Percentiles rank a stretch among this genome's conserved stretches.
Evolutionary conservation across 2,888 invertebrate genomes (phyloP).

Genomic region (Cephus rjabovi): DNA sequence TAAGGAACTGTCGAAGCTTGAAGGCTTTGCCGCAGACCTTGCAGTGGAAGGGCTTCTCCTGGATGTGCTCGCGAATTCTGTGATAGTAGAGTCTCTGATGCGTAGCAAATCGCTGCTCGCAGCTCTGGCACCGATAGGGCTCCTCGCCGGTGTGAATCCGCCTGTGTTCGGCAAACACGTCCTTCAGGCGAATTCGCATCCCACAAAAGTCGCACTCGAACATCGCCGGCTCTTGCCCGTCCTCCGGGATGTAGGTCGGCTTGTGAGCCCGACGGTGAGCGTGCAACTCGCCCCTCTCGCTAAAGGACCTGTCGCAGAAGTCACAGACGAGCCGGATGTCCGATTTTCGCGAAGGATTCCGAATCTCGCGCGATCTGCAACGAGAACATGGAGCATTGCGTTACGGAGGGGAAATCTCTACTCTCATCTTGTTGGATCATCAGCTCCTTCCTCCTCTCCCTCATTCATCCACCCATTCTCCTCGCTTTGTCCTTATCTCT

Average conservation of each 20-base stretch:
- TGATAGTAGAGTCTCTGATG: conserved; percentile 67
- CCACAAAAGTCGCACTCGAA: conserved; percentile 30
- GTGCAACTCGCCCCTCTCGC: conserved; percentile 66
- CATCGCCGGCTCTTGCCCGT: conserved; percentile 32
- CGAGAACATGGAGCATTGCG: no score
- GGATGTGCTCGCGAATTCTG: conserved; percentile 63
- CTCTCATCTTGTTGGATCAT: no score
- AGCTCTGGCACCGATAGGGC: conserved; percentile 53
- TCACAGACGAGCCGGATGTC: conserved; percentile 5
- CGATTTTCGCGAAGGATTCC: no score
- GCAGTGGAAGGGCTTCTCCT: conserved; percentile 69
- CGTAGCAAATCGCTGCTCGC: conserved; percentile 66
- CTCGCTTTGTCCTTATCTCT: no score
- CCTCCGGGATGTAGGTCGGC: conserved; percentile 29
- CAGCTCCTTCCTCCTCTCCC: no score
- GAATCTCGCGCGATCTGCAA: no score
- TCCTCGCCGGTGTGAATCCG: conserved; percentile 12
- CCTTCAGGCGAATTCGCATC: conserved; percentile 27
- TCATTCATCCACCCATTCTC: no score
- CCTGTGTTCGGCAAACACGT: conserved; percentile 21
- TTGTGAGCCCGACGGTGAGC: conserved; percentile 31
- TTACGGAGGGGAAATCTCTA: no score
- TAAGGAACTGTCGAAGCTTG: conserved; percentile 67
- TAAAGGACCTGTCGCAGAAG: conserved; percentile 65
- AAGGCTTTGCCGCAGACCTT: conserved; percentile 70